Evolutionary conservation across 2,113 vertebrate species (phyloP), one percentile per base, ranked within the genome.

Genomic region (Nanorana parkeri): DNA sequence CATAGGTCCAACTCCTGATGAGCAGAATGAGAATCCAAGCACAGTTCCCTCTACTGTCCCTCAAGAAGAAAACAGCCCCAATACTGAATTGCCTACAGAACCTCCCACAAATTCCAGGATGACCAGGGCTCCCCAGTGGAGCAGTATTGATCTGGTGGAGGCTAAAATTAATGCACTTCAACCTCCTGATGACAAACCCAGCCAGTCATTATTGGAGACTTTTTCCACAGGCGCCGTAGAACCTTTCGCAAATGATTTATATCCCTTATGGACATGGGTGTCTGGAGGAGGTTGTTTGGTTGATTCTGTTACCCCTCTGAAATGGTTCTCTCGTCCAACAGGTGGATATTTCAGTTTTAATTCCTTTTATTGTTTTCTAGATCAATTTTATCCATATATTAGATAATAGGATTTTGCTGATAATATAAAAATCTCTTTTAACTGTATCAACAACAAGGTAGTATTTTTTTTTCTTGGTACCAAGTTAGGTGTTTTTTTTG

Each of bases 101-200:
- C 74, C 32, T 0, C 36, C 52, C 17, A 72, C 77, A 52, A 2
- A 76, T 20, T 81, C 88, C 16, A 83, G 85, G 0, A 87, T 85
- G 72, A 85, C 77, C 16, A 84, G 90, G 0, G 94, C 94, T 78
- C 89, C 92, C 29, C 95, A 93, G 86, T 99, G 97, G 97, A 96
- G 95, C 83, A 98, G 95, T 24, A 96, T 98, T 72, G 96, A 98
- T 85, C 87, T 99, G 86, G 96, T 96, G 84, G 97, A 96, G 85
- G 91, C 93, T 0, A 94, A 91, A 63, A 93, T 89, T 61, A 90
- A 83, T 0, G 63, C 87, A 0, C 84, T 88, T n/a, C 82, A 86
- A 4, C 89, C 91, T 78, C 85, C 91, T 0, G 86, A 88, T 0
- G 96, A 97, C 60, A 92, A 93, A 0, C 78, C 90, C 69, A 95